Base-by-base conservation (phyloP, 1,140 invertebrate species). In the Nomia melanderi region DNA sequence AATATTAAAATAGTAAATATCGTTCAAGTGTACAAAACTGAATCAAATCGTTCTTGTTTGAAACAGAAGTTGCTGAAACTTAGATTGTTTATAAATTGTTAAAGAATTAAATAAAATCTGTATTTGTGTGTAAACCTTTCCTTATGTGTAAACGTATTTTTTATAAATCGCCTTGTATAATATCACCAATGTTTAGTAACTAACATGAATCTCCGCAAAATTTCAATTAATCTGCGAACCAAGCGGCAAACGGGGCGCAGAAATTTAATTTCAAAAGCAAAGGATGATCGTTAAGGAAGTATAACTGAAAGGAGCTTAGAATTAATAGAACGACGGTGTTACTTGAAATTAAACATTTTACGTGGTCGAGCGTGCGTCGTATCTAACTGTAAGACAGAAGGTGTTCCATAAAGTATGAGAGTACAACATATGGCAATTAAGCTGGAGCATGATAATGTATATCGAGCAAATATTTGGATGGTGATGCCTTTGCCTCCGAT, bases 401-500 rank as follows among this genome's bases (percentile, higher is more conserved):
- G 66, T 29, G 20, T 60, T 53, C 41, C 33, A 53, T 74, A 77
- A 83, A 78, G 77, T 83, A 83, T 83, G 82, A 83, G 65, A 50
- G 72, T 84, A 73, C 53, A 79, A 73, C 84, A 86, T 86, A 85
- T 85, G 84, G 84, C 80, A 76, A 84, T 82, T 87, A 88, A 88
- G 80, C 86, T 86, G 57, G 59, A 65, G 74, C 47, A 81, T 65
- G 86, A 88, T 88, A 88, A 88, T 82, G 71, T 77, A 83, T 60
- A 70, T 76, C 69, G 62, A 54, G 67, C 86, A 87, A 88, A 88
- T 86, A 87, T 88, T 88, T 88, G 82, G 47, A 36, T 11, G 25
- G 60, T 77, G 77, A 84, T 71, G 84, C 85, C 86, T 86, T 85
- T 80, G 69, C 82, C 78, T 81, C 70, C 63, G 69, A 72, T 69